Evolutionary conservation across 1,140 invertebrate genomes (phyloP).

Genomic region (Scaptodrosophila lebanonensis): DNA sequence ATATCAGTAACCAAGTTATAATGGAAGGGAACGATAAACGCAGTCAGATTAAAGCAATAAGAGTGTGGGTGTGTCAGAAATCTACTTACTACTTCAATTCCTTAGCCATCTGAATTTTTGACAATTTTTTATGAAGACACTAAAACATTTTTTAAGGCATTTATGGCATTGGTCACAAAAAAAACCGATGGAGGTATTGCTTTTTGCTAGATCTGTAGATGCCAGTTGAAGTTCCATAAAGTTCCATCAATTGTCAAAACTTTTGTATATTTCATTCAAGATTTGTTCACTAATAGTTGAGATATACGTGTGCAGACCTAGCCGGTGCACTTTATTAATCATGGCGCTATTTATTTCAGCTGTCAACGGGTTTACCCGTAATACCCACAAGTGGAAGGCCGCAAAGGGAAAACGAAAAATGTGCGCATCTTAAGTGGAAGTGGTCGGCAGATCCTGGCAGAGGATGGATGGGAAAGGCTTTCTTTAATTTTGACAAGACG

Average conservation of each 20-base stretch:
- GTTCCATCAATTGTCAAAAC: slow-evolving; percentile 24
- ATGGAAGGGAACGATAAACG: too few species aligned
- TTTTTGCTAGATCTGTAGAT: too few species aligned
- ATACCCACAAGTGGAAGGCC: slow-evolving; percentile 10
- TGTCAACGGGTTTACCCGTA: slow-evolving; percentile 23
- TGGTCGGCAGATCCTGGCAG: too few species aligned
- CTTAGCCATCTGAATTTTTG: slow-evolving; percentile 15
- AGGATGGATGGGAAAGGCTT: slow-evolving; percentile 46
- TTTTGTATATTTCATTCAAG: slow-evolving; percentile 28
- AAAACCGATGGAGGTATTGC: too few species aligned
- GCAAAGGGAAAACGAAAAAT: too few species aligned
- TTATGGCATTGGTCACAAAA: too few species aligned
- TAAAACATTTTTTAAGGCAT: neutral
- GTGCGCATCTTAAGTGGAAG: too few species aligned
- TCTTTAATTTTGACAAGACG: slow-evolving; percentile 73
- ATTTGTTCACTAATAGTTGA: slow-evolving; percentile 1
- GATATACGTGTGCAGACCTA: slow-evolving; percentile 13
- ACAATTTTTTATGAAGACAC: neutral
- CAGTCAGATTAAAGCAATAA: slow-evolving; percentile 11
- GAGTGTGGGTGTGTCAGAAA: slow-evolving; percentile 4
- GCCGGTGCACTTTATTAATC: slow-evolving; percentile 4
- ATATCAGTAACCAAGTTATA: too few species aligned
- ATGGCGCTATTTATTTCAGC: slow-evolving; percentile 16
- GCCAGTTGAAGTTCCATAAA: too few species aligned
- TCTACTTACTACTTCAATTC: slow-evolving; percentile 4